A percentile compares a stretch with the other conserved stretches of the same genome.
Conservation (phyloP, 2,888 invertebrate genomes). For the Argynnis bischoffii region DNA sequence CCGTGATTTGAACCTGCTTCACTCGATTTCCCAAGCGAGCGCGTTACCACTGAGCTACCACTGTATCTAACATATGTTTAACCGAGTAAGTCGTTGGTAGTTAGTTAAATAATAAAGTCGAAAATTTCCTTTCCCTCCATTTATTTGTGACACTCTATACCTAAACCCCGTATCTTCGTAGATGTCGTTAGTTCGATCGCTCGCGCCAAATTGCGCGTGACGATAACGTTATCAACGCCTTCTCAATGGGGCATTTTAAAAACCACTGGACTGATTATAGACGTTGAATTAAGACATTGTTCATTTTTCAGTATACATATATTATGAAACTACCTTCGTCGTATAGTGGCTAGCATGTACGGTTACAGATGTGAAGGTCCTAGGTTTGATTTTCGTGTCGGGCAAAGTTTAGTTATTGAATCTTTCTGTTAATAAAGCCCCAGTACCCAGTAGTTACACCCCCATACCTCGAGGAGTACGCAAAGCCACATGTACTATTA, state of each 20-base stretch:
- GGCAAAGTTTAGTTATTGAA: too few relatives aligned
- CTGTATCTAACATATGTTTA: not conserved
- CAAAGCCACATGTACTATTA: too few relatives aligned
- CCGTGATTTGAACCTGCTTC: too few relatives aligned
- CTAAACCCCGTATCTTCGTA: constrained; percentile 28
- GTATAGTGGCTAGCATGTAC: not conserved
- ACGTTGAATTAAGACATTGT: constrained; percentile 31
- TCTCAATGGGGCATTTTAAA: constrained; percentile 54
- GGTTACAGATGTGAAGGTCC: too few relatives aligned
- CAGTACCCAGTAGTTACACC: too few relatives aligned
- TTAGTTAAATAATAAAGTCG: not conserved
- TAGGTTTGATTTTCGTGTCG: too few relatives aligned
- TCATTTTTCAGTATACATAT: not conserved
- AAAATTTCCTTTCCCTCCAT: constrained; percentile 39
- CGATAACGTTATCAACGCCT: constrained; percentile 49
- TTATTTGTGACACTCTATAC: constrained; percentile 28
- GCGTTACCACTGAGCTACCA: too few relatives aligned
- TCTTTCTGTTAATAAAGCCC: too few relatives aligned
- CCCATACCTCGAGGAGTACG: too few relatives aligned
- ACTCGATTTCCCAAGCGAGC: too few relatives aligned
- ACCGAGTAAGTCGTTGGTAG: not conserved
- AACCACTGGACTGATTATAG: constrained; percentile 50
- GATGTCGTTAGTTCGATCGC: constrained; percentile 39
- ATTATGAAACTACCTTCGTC: not conserved
- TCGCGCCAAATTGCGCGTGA: constrained; percentile 61